Base-by-base conservation (phyloP, 1,140 invertebrate species). In the Leptinotarsa texana region DNA sequence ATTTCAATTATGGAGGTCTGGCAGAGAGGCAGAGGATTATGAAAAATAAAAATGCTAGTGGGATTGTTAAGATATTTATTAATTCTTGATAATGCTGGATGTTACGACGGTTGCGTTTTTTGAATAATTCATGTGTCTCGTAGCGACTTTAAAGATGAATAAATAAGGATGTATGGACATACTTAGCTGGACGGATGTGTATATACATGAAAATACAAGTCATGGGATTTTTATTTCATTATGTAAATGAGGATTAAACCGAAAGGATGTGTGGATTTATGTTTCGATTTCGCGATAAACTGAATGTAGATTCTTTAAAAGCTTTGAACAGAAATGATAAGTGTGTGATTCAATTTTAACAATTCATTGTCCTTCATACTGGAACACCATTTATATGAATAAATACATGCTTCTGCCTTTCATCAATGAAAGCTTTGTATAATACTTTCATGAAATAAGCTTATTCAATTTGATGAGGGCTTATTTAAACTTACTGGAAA, bases 121-220 rank as follows among this genome's bases (percentile, higher is more conserved):
- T 68, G 66, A 68, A 68, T 68, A 68, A 68, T 68, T 68, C 66
- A 68, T 68, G 48, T 33, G n/a, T 68, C 42, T 13, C 42, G 66
- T n/a, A 68, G 15, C 66, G 24, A 68, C 24, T 68, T 68, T 42
- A 68, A 68, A 68, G 66, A 42, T 68, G 66, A 49, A 68, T 68
- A 68, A 68, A 68, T 68, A 68, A 47, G 66, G 63, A 66, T 66
- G 18, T 66, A 66, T 22, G 63, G 33, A 68, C 24, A 47, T 68
- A 68, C 33, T 68, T 42, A 68, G 66, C 66, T 47, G 66, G 66
- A 68, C 66, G 51, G 51, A 57, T 42, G 33, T 33, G 33, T 33
- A 24, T 15, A 24, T 66, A 66, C 66, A 17, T 68, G 27, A 66
- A 24, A 66, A n/a, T 63, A 63, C 61, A 18, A 63, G 63, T 66